A percentile compares a stretch with the other conserved stretches of the same genome.
Evolutionary conservation across 1,140 invertebrate genomes (phyloP).

Genomic region (Papilio helenus): DNA sequence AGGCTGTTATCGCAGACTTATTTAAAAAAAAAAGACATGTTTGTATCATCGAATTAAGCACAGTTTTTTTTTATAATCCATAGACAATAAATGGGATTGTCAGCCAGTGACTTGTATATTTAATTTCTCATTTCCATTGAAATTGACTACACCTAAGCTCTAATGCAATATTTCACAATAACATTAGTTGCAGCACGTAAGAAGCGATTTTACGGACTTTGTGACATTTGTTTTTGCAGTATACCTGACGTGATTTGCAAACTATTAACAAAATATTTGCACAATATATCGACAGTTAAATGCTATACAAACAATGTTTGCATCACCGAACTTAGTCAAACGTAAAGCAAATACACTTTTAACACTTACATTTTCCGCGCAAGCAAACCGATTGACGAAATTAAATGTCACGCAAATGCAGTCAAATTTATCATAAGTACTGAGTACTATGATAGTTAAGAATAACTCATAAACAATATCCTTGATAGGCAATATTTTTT

Average conservation of each 20-base stretch:
- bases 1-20: no score
- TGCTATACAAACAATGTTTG: neutral
- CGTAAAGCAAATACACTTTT: conserved; percentile 19
- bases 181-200: neutral
- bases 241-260: neutral
- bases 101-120: no score
- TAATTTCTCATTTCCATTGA: no score
- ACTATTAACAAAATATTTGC: neutral
- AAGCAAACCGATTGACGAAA: conserved; percentile 20
- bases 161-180: neutral
- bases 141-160: no score
- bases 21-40: no score
- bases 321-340: conserved; percentile 3
- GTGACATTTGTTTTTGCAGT: neutral
- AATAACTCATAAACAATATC: no score
- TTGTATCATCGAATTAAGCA: no score
- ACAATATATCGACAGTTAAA: conserved; percentile 6
- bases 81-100: no score
- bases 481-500: no score
- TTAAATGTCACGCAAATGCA: neutral
- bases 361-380: conserved; percentile 27
- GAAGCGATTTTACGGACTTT: neutral
- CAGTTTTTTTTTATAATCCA: no score
- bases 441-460: neutral
- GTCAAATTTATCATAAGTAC: conserved; percentile 15